Evolutionary conservation across 1,140 invertebrate species (phyloP).

Genomic region (Trichoplusia ni): DNA sequence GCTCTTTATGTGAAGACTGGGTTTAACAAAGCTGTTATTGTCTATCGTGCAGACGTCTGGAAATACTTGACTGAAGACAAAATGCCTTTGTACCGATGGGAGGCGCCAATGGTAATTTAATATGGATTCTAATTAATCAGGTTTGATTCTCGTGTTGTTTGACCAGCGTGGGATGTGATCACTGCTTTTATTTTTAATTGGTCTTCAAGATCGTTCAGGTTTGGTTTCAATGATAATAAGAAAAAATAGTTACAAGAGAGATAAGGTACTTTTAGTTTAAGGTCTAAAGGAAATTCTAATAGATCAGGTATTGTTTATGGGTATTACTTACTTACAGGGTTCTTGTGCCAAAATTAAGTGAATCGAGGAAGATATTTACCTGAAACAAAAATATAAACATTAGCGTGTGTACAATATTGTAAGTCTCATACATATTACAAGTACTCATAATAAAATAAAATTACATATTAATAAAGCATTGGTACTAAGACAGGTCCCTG

Average conservation of each 20-base stretch:
- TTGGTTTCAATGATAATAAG: too few species aligned
- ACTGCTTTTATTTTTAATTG: background rate
- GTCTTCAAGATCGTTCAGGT: too few species aligned
- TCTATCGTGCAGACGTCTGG: conserved; percentile 78
- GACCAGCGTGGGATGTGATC: conserved; percentile 3
- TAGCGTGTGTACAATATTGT: too few species aligned
- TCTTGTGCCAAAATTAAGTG: background rate
- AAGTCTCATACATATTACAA: too few species aligned
- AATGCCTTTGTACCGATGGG: conserved; percentile 75
- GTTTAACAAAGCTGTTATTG: conserved; percentile 75
- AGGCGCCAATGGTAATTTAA: conserved; percentile 79
- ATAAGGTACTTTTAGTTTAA: too few species aligned
- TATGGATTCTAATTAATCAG: conserved; percentile 68
- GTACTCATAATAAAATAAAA: too few species aligned
- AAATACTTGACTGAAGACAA: conserved; percentile 80
- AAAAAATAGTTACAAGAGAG: background rate
- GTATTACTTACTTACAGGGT: background rate
- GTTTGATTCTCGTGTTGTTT: conserved; percentile 51
- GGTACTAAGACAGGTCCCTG: background rate
- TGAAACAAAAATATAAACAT: conserved; percentile 21
- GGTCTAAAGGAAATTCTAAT: too few species aligned
- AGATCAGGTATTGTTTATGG: too few species aligned
- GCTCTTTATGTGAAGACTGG: conserved; percentile 67
- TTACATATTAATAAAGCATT: too few species aligned
- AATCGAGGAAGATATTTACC: conserved; percentile 5